Evolutionary conservation across 2,113 vertebrate species (phyloP).

Genomic region (Electrona antarctica): DNA sequence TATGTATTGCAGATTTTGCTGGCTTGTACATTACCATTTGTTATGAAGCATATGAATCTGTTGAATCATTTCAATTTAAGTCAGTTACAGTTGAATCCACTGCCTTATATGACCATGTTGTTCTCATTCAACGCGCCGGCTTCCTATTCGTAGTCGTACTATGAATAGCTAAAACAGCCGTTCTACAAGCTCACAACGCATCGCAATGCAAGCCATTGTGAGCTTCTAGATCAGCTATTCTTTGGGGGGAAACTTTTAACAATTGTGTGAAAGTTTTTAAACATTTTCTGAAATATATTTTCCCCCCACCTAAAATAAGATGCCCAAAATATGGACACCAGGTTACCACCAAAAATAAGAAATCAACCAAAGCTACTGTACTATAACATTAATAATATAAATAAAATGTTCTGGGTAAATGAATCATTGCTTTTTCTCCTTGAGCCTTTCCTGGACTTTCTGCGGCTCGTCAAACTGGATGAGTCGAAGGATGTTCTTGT

Average conservation of each 20-base stretch:
- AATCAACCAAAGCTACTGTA: not conserved
- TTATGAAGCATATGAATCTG: slow-evolving; percentile 22
- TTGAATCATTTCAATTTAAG: slow-evolving; percentile 1
- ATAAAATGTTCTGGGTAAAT: slow-evolving; percentile 2
- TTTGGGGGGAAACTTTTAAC: too few species aligned
- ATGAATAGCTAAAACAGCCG: too few species aligned
- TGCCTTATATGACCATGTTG: too few species aligned
- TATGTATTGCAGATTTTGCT: slow-evolving; percentile 29
- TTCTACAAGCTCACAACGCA: too few species aligned
- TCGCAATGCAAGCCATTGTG: too few species aligned
- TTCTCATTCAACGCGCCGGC: too few species aligned
- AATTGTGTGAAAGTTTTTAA: too few species aligned
- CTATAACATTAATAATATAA: not conserved
- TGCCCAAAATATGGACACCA: not conserved
- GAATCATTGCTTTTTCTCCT: slow-evolving; percentile 68
- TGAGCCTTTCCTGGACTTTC: slow-evolving; percentile 74
- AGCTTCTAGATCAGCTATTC: too few species aligned
- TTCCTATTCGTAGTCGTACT: too few species aligned
- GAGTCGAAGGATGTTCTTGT: slow-evolving; percentile 78
- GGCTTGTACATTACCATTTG: slow-evolving; percentile 38
- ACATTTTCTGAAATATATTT: not conserved
- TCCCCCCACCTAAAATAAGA: not conserved
- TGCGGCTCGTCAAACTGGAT: slow-evolving; percentile 78
- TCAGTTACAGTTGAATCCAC: not conserved
- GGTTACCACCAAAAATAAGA: not conserved